These are phyloP conservation scores for Pseudococcus jackbeardsleyi DNA, from an alignment of 2,888 invertebrate species.

Conservation along the genomic window DNA sequence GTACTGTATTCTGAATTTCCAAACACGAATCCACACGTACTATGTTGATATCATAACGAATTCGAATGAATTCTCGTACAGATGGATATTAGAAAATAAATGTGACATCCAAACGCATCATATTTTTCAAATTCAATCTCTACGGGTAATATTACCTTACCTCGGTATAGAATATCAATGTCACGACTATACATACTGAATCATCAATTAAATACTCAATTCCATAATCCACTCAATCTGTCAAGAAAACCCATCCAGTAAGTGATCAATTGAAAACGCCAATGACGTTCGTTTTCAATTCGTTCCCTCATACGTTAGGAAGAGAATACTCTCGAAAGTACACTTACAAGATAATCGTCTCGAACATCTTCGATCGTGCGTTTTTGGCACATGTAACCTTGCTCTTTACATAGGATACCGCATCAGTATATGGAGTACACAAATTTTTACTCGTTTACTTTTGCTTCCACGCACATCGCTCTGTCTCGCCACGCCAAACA, in stretches of 20 bases:
- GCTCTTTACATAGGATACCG: not conserved
- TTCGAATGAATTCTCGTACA: too few relatives aligned
- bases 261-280: not conserved
- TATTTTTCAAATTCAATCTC: not conserved
- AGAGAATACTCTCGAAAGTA: not conserved
- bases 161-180: not conserved
- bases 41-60: too few relatives aligned
- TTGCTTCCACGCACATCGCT: not conserved
- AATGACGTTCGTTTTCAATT: not conserved
- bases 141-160: not conserved
- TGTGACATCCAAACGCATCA: not conserved
- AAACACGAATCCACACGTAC: too few relatives aligned
- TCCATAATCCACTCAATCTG: not conserved
- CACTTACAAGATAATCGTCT: not conserved
- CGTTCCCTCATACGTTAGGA: not conserved
- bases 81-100: too few relatives aligned
- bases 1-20: too few relatives aligned
- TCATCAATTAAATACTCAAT: not conserved
- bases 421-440: not conserved
- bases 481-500: not conserved
- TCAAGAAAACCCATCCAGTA: not conserved
- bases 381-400: slow-evolving; percentile 27
- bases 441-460: not conserved
- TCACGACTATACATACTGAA: not conserved
- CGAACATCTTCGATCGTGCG: not conserved